Conservation (phyloP, 2,113 vertebrate genomes). For the Oncorhynchus tshawytscha region DNA sequence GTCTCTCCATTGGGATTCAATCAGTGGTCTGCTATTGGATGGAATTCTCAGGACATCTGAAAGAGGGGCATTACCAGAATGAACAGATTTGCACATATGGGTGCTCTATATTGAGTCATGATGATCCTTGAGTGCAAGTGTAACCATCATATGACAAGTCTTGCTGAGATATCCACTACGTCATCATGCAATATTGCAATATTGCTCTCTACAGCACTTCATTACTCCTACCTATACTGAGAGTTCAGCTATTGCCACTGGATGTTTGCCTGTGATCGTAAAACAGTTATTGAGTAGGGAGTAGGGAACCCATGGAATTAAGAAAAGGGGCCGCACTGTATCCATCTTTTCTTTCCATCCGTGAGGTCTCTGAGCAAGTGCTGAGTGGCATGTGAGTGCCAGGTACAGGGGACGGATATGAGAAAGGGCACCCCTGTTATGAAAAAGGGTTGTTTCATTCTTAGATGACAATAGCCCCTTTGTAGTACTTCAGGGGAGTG, state of each 20-base stretch:
- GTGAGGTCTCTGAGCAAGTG: not conserved
- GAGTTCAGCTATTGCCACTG: not conserved
- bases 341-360: not conserved
- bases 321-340: not conserved
- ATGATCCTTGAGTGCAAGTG: no score
- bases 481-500: not conserved
- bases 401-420: not conserved
- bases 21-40: not conserved
- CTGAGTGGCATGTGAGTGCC: not conserved
- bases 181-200: no score
- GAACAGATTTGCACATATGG: not conserved
- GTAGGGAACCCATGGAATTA: no score
- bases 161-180: no score
- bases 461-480: conserved; percentile 2
- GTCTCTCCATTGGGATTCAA: not conserved
- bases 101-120: not conserved
- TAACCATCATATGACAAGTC: not conserved
- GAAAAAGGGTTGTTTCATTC: not conserved
- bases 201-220: no score
- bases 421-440: not conserved
- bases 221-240: not conserved
- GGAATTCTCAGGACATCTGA: not conserved
- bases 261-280: not conserved
- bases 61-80: not conserved
- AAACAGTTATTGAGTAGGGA: no score